These are phyloP conservation scores for Stigmatopora nigra DNA, from an alignment of 2,113 vertebrate genomes.

Conservation along the genomic window DNA sequence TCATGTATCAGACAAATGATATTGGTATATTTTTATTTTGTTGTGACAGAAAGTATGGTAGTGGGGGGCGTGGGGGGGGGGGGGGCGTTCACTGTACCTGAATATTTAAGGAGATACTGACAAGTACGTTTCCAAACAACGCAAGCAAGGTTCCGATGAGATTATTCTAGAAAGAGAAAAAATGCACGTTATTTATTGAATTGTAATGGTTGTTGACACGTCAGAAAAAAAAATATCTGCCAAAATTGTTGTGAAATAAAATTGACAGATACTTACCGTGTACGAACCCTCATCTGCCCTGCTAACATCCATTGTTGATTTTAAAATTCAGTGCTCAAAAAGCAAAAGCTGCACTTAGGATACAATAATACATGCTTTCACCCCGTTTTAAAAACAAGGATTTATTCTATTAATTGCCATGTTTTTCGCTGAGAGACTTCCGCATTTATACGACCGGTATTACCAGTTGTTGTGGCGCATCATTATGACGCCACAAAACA, in stretches of 20 bases:
- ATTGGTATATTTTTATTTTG: too few relatives aligned
- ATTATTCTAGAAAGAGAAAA: slow-evolving; percentile 75
- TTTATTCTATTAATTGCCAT: neutral
- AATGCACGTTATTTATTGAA: neutral
- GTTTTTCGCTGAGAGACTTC: slow-evolving; percentile 33
- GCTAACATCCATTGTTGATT: slow-evolving; percentile 17
- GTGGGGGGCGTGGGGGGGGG: neutral
- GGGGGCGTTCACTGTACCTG: slow-evolving; percentile 71
- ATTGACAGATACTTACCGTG: slow-evolving; percentile 42
- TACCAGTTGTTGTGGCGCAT: neutral
- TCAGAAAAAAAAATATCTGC: too few relatives aligned
- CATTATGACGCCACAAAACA: slow-evolving; percentile 6
- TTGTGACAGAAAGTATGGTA: too few relatives aligned
- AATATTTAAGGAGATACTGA: slow-evolving; percentile 88
- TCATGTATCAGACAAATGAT: too few relatives aligned
- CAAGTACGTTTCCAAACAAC: slow-evolving; percentile 88
- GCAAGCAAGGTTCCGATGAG: slow-evolving; percentile 90
- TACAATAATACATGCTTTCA: neutral
- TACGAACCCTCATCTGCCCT: slow-evolving; percentile 37
- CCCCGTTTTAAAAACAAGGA: neutral
- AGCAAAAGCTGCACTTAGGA: neutral
- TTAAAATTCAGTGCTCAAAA: neutral
- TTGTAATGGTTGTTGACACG: too few relatives aligned
- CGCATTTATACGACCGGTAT: slow-evolving; percentile 27
- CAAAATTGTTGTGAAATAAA: neutral